A percentile compares a stretch with the other conserved stretches of the same genome.
Conservation (phyloP, 2,113 vertebrate species). For the human (Homo sapiens) region GRCh38 chr1:175036001-175036500, state of each 20-base stretch:
- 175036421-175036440: background rate
- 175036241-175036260: background rate
- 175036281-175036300: background rate
- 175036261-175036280: background rate
- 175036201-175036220: background rate
- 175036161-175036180: background rate
- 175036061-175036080: constrained; percentile 5
- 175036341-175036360: background rate
- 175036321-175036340: background rate
- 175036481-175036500: background rate
- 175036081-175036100: constrained; percentile 20
- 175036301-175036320: background rate
- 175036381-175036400: background rate
- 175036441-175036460: background rate
- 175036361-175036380: background rate
- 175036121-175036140: background rate
- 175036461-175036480: background rate
- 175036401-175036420: background rate
- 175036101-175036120: constrained; percentile 57
- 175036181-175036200: constrained; percentile 27
- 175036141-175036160: background rate
- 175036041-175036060: background rate
- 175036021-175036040: background rate
- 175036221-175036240: background rate
- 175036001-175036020: background rate